Evolutionary conservation across 1,140 invertebrate species (phyloP).

Genomic region (Cardiocondyla obscurior): DNA sequence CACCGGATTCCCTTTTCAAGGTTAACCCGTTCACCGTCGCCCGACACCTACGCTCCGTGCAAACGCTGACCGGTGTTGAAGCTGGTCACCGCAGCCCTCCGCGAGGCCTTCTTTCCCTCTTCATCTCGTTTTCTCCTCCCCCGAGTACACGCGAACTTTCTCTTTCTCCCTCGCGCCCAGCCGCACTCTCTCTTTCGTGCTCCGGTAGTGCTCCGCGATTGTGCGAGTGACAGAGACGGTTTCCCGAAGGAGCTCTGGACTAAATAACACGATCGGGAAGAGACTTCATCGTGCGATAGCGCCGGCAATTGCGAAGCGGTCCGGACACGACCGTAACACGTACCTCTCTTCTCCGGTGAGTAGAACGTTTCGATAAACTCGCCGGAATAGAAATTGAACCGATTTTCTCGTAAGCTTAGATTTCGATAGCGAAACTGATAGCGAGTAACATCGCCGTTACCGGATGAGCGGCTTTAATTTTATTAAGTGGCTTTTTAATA

Average conservation of each 20-base stretch:
- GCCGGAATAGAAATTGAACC: neutral
- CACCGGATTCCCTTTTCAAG: conserved; percentile 81
- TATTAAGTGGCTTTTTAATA: neutral
- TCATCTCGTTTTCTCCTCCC: too few relatives aligned
- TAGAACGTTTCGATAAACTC: neutral
- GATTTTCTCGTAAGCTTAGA: neutral
- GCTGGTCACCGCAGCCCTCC: neutral
- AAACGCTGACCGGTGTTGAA: neutral
- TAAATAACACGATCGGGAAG: neutral
- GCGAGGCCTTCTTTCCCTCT: neutral
- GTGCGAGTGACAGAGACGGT: conserved; percentile 38
- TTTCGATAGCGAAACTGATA: neutral
- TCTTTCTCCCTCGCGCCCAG: neutral
- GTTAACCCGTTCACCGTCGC: conserved; percentile 73
- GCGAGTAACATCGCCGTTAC: neutral
- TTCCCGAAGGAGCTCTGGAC: neutral
- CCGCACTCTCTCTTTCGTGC: neutral
- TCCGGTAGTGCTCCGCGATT: conserved; percentile 10
- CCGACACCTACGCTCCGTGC: conserved; percentile 47
- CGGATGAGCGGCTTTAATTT: neutral
- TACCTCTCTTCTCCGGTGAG: neutral
- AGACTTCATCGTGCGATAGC: neutral
- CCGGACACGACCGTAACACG: neutral
- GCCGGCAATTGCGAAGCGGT: neutral
- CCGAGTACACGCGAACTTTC: too few relatives aligned